Base-by-base conservation (phyloP, 2,113 vertebrate genomes). In the Peucedramus taeniatus region DNA sequence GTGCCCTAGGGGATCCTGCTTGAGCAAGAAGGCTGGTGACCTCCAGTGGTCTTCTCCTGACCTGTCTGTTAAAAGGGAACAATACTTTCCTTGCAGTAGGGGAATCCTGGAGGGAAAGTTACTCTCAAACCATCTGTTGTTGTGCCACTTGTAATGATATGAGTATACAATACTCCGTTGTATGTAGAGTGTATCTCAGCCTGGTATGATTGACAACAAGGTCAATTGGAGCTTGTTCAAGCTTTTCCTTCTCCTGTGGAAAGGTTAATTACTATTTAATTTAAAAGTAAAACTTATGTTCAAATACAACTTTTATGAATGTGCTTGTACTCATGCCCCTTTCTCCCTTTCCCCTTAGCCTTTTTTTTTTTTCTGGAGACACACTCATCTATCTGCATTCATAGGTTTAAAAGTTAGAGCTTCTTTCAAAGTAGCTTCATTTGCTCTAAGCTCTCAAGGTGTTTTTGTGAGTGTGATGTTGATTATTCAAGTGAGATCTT, bases 101-200 rank as follows among this genome's bases (percentile, higher is more conserved):
- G 27, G 53, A 89, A 44, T 69, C 21, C 42, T 61, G 31, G 22
- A 35, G n/a, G 18, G 54, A 69, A 72, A 10, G 20, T 59, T 72
- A 15, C 20, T 53, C 16, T 79, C 66, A 13, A 74, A 15, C 13
- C 4, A 9, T 47, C 22, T 54, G 4, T 35, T 54, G 3, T 39
- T 71, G 12, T 7, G 0, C 4, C 2, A 11, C 35, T 12, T 31
- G 15, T 44, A 49, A 26, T 56, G 10, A 5, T 39, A 7, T 2
- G 15, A 39, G 15, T 30, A 4, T 49, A 14, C n/a, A 11, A 28
- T 44, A 12, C 6, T 47, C 13, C 2, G 2, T 3, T 66, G 22
- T 24, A 65, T 11, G 49, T n/a, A 23, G 10, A 21, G 8, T 37
- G 18, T 42, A 11, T 68, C 35, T 63, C 24, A 63, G 28, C 23